Evolutionary conservation across 92 coral and sea anemone genomes (phyloP), one percentile per base, ranked within the genome.

Genomic region (Meandrina meandrites): DNA sequence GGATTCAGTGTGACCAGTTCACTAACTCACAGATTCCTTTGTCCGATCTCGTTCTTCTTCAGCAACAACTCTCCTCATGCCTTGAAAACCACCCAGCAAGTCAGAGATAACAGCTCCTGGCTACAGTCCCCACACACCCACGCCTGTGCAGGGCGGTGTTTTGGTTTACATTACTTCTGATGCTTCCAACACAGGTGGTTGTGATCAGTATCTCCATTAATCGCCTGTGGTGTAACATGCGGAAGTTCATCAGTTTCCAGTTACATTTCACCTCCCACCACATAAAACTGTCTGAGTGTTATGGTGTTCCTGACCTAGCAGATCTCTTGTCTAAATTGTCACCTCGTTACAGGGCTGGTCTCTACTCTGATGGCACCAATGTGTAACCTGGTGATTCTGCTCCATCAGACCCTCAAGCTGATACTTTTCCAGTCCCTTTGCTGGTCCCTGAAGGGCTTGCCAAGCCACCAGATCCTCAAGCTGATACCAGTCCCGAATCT

Each of bases 1-100:
- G 87, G 90, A 53, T 84, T 19, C 92, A 85, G 50, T 81, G 87
- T 6, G 87, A 86, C 79, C 87, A 80, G 73, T 90, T 90, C 83
- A 78, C 72, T 45, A n/a, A n/a, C n/a, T n/a, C n/a, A n/a, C n/a
- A n/a, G n/a, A n/a, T n/a, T n/a, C n/a, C n/a, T n/a, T n/a, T 90
- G 27, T 50, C 71, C 24, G 81, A 90, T 45, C 85, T 71, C 30
- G 69, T 77, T 34, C 58, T 86, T 14, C 69, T 82, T 27, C 32
- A 62, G 22, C 69, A 66, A 22, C 88, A 87, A 50, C 88, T 83
- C 75, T 57, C 74, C 32, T 53, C 7, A 42, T 31, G 87, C 62
- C 78, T 58, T 16, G 9, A 47, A 30, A 84, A 83, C 84, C 91
- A 88, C 17, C 91, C 83, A 0, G 76, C 81, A 14, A 88, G 91